These are phyloP conservation scores for Pangasius krempfi DNA, from an alignment of 2,797 vertebrate genomes.

Conservation along the genomic window DNA sequence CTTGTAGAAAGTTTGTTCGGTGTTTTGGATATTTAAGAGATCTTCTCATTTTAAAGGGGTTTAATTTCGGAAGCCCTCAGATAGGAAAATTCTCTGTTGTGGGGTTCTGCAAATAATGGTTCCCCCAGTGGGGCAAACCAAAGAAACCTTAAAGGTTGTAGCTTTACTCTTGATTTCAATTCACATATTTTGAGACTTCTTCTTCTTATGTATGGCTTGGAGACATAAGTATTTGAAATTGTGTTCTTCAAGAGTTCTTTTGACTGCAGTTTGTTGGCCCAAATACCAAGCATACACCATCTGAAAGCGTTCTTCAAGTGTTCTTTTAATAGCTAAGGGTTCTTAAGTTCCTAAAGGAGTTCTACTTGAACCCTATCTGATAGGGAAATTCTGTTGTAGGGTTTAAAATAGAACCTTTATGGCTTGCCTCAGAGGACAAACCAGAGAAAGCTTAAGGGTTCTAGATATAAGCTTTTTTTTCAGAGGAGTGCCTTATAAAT, in stretches of 20 bases:
- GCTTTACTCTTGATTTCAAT: not conserved
- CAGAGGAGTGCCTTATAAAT: not conserved
- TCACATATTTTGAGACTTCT: not conserved
- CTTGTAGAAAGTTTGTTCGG: not conserved
- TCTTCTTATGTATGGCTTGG: not conserved
- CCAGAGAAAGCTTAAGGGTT: not conserved
- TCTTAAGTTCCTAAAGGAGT: not conserved
- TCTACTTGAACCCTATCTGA: not conserved
- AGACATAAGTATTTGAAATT: not conserved
- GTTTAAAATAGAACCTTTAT: constrained; percentile 1
- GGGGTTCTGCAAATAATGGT: not conserved
- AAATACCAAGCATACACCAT: not conserved
- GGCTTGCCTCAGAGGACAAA: not conserved
- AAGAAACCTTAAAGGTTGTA: not conserved
- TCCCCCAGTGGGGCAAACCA: not conserved
- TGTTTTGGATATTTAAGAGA: not conserved
- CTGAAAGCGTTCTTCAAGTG: not conserved
- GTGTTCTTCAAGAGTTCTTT: not conserved
- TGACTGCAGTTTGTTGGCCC: not conserved
- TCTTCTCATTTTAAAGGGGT: not conserved
- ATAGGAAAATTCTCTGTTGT: not conserved
- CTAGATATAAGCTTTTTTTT: not conserved
- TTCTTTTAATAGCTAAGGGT: not conserved
- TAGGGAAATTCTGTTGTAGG: not conserved
- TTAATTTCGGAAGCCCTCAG: not conserved